Base-by-base conservation (phyloP, 92 coral and sea anemone genomes). In the Ricordea florida region DNA sequence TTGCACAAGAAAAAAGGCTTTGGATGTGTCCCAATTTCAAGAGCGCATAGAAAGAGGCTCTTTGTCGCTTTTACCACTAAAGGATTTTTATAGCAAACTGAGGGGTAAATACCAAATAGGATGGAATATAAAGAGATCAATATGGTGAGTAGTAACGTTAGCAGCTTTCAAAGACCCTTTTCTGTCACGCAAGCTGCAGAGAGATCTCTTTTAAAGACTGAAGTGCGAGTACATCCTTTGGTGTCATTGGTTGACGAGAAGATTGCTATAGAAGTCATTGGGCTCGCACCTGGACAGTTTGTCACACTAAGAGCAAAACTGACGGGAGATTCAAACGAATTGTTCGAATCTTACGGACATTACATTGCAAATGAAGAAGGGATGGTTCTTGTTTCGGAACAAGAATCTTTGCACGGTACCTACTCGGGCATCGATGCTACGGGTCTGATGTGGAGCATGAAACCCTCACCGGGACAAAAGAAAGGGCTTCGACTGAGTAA, bases 401-500 rank as follows among this genome's bases (percentile, higher is more conserved):
- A 40, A 17, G 17, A 18, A 5, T 37, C 46, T 26, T 22, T 52
- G 10, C 30, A 20, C 0, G 78, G 78, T 6, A 38, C 78, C 2
- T 70, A 70, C 66, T 35, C 55, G 6, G 78, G 78, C 3, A 33
- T 57, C 10, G 78, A 70, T 10, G 14, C 37, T 14, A 80, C 70
- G 85, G 85, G 85, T 5, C 9, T 80, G 20, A 29, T 80, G 40
- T 80, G 85, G 85, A 69, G 80, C 45, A 80, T 80, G 85, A 30
- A 80, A 17, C 79, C 53, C 16, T 37, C 66, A 29, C 57, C 46
- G 7, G 68, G 68, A 25, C 63, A 69, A 26, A 48, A 36, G 45
- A 80, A 33, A 6, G 79, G 76, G 2, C 50, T 31, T 25, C 53
- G 85, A 43, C 56, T 80, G 27, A 56, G 22, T 24, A 80, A 80